Percentiles rank a stretch among this genome's conserved stretches.
Conservation (phyloP, 1,140 invertebrate species). For the Hyphantria cunea region DNA sequence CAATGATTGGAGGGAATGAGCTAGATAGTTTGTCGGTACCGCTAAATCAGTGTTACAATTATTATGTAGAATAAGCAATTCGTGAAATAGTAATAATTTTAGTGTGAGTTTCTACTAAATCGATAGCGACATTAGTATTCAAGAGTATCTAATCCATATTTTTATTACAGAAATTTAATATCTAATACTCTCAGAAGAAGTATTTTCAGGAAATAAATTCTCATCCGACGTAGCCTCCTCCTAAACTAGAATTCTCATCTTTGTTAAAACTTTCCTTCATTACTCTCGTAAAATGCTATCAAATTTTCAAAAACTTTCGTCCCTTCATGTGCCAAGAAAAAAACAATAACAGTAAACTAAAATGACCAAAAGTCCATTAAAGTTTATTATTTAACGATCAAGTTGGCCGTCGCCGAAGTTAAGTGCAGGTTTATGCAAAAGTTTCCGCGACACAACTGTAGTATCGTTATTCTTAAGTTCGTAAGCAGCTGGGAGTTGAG, state of each 20-base stretch:
- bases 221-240: conserved; percentile 1
- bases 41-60: no score
- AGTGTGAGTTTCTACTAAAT: no score
- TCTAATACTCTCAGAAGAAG: no score
- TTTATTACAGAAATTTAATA: no score
- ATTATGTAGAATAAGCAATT: no score
- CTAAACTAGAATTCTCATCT: conserved; percentile 20
- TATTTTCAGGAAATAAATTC: neutral
- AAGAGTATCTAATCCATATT: no score
- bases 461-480: conserved; percentile 44
- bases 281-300: conserved; percentile 9
- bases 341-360: conserved; percentile 27
- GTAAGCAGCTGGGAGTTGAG: conserved; percentile 40
- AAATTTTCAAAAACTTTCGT: conserved; percentile 22
- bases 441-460: conserved; percentile 38
- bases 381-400: conserved; percentile 36
- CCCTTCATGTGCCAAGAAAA: conserved; percentile 5
- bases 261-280: conserved; percentile 21
- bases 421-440: conserved; percentile 45
- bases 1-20: no score
- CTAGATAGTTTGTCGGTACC: no score
- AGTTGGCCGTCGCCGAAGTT: conserved; percentile 20
- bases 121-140: no score
- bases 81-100: no score
- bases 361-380: conserved; percentile 29